Evolutionary conservation across 2,888 invertebrate species (phyloP).

Genomic region (Agrotis segetum): DNA sequence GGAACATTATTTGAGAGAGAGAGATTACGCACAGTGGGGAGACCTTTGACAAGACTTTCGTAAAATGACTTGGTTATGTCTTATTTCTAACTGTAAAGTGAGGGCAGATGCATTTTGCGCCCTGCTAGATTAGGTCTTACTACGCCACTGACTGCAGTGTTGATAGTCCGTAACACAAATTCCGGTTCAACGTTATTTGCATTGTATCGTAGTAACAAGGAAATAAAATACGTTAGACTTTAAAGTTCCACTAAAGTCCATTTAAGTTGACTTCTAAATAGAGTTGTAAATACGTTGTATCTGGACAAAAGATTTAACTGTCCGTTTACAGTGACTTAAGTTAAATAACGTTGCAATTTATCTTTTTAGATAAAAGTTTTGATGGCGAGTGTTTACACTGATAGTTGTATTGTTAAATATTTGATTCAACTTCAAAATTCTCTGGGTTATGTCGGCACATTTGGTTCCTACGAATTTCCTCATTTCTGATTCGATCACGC

Average conservation of each 20-base stretch:
- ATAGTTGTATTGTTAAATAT: not conserved
- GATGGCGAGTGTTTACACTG: constrained; percentile 2
- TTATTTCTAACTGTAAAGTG: too few species aligned
- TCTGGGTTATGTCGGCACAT: too few species aligned
- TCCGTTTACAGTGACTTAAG: constrained; percentile 34
- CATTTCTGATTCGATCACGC: too few species aligned
- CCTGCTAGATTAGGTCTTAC: too few species aligned
- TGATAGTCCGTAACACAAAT: constrained; percentile 4
- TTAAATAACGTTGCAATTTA: constrained; percentile 42
- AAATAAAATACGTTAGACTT: constrained; percentile 5
- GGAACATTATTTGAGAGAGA: too few species aligned
- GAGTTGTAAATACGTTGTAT: constrained; percentile 27
- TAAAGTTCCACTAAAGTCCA: not conserved
- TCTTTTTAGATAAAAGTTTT: constrained; percentile 22
- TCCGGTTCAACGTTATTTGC: constrained; percentile 1
- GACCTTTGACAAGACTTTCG: too few species aligned
- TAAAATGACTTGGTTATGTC: too few species aligned
- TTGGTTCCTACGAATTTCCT: too few species aligned
- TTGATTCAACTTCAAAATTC: too few species aligned
- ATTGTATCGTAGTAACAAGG: constrained; percentile 14
- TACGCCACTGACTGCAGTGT: too few species aligned
- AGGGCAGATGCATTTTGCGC: too few species aligned
- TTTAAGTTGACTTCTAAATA: constrained; percentile 15
- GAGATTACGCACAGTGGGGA: too few species aligned
- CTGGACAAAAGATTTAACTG: constrained; percentile 30